Conservation (phyloP, 2,113 vertebrate genomes). For the Carassius auratus region DNA sequence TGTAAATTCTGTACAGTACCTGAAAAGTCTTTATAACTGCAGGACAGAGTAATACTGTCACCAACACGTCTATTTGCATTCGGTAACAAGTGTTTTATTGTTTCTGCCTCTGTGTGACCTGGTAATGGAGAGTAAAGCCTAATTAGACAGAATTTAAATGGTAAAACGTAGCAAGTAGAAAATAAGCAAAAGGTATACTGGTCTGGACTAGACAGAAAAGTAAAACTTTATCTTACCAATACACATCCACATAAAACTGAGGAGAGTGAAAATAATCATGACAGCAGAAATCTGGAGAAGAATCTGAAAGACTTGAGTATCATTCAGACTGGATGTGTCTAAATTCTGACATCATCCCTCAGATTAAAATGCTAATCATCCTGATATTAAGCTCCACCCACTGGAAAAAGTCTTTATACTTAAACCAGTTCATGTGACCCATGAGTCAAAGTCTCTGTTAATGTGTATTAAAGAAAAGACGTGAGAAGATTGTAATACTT, state of each 20-base stretch:
- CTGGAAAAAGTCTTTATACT: too few species aligned
- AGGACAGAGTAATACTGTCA: slow-evolving; percentile 7
- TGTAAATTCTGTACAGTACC: neutral
- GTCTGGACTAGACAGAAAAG: neutral
- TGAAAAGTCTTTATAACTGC: neutral
- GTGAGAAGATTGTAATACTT: too few species aligned
- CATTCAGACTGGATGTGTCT: too few species aligned
- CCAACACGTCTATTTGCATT: neutral
- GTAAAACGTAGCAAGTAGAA: neutral
- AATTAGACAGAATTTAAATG: neutral
- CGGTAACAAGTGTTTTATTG: neutral
- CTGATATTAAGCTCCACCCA: too few species aligned
- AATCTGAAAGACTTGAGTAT: too few species aligned
- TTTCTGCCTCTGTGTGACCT: slow-evolving; percentile 9
- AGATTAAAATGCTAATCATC: too few species aligned
- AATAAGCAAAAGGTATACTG: neutral
- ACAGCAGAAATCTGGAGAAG: too few species aligned
- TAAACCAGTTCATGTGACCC: too few species aligned
- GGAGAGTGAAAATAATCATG: slow-evolving; percentile 1
- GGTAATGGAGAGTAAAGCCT: neutral
- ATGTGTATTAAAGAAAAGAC: too few species aligned
- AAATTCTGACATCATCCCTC: too few species aligned
- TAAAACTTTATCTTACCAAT: slow-evolving; percentile 17
- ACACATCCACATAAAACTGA: neutral
- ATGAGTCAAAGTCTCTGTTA: too few species aligned